Evolutionary conservation across 2,888 invertebrate genomes (phyloP).

Genomic region (Salpingus planirostris): DNA sequence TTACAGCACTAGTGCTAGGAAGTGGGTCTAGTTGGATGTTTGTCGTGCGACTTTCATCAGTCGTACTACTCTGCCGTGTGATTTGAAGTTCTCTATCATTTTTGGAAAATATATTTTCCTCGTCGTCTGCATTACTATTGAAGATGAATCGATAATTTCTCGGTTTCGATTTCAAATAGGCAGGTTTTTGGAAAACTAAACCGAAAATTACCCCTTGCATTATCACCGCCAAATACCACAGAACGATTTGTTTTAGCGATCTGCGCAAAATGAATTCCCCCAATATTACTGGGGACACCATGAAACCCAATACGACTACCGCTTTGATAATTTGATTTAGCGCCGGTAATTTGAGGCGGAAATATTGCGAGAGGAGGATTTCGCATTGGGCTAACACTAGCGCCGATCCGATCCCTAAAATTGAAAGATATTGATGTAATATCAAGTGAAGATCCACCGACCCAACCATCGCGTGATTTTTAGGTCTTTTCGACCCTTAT

Average conservation of each 20-base stretch:
- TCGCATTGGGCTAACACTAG: conserved; percentile 51
- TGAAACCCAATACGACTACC: conserved; percentile 47
- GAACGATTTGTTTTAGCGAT: conserved; percentile 41
- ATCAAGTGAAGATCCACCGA: too few relatives aligned
- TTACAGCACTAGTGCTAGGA: conserved; percentile 1
- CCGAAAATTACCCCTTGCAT: conserved; percentile 50
- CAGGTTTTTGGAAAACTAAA: conserved; percentile 47
- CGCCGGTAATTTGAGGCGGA: conserved; percentile 47
- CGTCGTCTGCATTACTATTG: conserved; percentile 36
- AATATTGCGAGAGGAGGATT: conserved; percentile 50
- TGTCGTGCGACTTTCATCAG: conserved; percentile 15
- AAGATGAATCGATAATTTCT: conserved; percentile 29
- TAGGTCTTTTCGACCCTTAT: too few relatives aligned
- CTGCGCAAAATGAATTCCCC: conserved; percentile 44
- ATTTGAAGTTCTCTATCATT: conserved; percentile 32
- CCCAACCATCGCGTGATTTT: too few relatives aligned
- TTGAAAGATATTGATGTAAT: too few relatives aligned
- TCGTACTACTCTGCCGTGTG: conserved; percentile 24
- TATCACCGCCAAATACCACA: conserved; percentile 50
- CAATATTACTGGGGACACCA: conserved; percentile 45
- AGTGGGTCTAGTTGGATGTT: conserved; percentile 14
- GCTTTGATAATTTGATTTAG: conserved; percentile 47
- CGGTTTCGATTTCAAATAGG: conserved; percentile 38
- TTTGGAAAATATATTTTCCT: conserved; percentile 50
- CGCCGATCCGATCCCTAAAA: conserved; percentile 48